These are phyloP conservation scores for Melanostoma scalare DNA, from an alignment of 2,888 invertebrate species.

Conservation along the genomic window DNA sequence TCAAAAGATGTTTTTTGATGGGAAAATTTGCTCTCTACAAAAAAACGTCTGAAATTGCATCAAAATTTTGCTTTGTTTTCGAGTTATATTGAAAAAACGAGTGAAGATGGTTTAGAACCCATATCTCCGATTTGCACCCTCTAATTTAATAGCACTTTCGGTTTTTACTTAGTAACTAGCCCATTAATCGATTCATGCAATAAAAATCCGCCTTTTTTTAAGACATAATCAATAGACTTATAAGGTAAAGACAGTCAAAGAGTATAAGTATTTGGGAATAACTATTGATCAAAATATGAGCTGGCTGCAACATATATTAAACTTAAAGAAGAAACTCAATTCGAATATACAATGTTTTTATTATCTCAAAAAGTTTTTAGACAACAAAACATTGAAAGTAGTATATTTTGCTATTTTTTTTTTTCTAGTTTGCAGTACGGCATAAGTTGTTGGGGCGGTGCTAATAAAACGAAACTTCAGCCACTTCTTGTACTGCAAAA, in stretches of 20 bases:
- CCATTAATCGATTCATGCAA: no score
- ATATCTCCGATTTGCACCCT: no score
- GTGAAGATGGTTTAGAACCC: no score
- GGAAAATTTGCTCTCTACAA: no score
- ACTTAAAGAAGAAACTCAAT: not conserved
- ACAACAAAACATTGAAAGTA: not conserved
- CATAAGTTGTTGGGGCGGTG: not conserved
- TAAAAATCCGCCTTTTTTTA: no score
- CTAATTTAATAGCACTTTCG: no score
- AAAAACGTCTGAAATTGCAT: no score
- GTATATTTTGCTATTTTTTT: not conserved
- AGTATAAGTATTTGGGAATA: not conserved
- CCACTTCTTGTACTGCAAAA: conserved; percentile 1
- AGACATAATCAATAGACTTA: no score
- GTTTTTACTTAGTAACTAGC: no score
- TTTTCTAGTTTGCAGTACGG: not conserved
- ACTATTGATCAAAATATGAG: not conserved
- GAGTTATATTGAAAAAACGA: no score
- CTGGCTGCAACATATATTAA: not conserved
- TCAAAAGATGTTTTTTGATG: no score
- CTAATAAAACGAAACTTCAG: not conserved
- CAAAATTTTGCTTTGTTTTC: no score
- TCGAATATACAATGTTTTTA: not conserved
- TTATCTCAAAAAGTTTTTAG: not conserved
- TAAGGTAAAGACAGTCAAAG: not conserved